A percentile compares a stretch with the other conserved stretches of the same genome.
These are phyloP conservation scores for Amaurobius ferox DNA, from an alignment of 2,888 invertebrate genomes.

Conservation along the genomic window DNA sequence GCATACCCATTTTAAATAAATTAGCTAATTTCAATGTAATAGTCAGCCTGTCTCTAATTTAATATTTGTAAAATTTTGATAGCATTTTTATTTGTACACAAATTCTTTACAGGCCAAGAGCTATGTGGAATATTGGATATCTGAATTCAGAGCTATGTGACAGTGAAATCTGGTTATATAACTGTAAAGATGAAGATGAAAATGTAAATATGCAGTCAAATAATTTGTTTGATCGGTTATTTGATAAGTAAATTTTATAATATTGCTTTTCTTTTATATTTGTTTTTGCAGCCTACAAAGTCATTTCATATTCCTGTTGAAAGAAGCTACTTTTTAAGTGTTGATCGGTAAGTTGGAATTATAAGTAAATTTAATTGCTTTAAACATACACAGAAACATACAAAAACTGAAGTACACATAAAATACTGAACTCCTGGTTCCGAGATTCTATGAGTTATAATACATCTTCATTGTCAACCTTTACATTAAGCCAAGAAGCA, in stretches of 20 bases:
- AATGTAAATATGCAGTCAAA: slow-evolving; percentile 30
- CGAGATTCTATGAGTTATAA: too few species aligned
- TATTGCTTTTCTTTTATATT: not conserved
- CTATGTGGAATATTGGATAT: slow-evolving; percentile 93
- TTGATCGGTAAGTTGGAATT: slow-evolving; percentile 83
- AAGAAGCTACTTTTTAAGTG: slow-evolving; percentile 87
- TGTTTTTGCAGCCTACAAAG: slow-evolving; percentile 75
- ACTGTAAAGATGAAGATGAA: slow-evolving; percentile 80
- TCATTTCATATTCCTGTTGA: slow-evolving; percentile 81
- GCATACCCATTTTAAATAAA: too few species aligned
- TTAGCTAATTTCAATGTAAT: too few species aligned
- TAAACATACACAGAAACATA: too few species aligned
- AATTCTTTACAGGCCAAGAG: slow-evolving; percentile 83
- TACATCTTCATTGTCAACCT: too few species aligned
- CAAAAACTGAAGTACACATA: too few species aligned
- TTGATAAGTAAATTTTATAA: not conserved
- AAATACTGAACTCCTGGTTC: too few species aligned
- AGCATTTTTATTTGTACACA: too few species aligned
- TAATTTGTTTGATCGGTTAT: not conserved
- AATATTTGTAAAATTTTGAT: too few species aligned
- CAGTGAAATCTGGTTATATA: slow-evolving; percentile 93
- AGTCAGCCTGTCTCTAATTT: too few species aligned
- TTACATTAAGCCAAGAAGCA: too few species aligned
- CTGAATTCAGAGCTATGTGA: slow-evolving; percentile 95
- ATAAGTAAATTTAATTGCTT: too few species aligned